These are phyloP conservation scores for Pavo muticus DNA, from an alignment of 2,113 vertebrate species.

Conservation along the genomic window DNA sequence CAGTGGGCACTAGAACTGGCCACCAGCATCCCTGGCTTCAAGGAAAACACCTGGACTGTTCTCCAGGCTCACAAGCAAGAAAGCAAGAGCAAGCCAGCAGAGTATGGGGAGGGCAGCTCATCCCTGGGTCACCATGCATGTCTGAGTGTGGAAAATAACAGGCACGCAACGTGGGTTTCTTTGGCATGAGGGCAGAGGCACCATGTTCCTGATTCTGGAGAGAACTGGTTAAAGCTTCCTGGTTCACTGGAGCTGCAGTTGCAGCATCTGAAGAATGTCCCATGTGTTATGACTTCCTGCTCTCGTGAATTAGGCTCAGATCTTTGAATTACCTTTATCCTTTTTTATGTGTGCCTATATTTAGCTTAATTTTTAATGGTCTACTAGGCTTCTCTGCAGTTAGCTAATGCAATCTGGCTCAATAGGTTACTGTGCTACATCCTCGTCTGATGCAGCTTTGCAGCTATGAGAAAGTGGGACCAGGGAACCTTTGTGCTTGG, in stretches of 20 bases:
- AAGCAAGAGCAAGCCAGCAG: background rate
- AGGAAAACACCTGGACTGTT: background rate
- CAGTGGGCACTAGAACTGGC: background rate
- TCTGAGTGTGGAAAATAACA: background rate
- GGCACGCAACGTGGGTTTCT: background rate
- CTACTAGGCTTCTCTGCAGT: background rate
- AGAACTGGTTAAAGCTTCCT: constrained; percentile 1
- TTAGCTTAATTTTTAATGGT: constrained; percentile 36
- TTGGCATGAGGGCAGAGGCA: background rate
- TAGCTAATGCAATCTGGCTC: constrained; percentile 36
- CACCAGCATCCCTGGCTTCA: background rate
- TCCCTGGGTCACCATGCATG: fast-evolving
- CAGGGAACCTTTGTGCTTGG: background rate
- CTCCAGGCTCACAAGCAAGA: background rate
- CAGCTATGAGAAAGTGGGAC: background rate
- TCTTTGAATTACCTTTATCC: background rate
- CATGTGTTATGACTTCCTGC: background rate
- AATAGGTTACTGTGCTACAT: constrained; percentile 53
- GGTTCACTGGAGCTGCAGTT: background rate
- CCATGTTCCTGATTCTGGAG: background rate
- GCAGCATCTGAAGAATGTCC: background rate
- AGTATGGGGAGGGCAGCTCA: background rate
- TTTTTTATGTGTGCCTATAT: background rate
- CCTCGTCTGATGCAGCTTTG: background rate
- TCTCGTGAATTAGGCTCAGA: background rate